These are phyloP conservation scores for Dreissena rostriformis DNA, from an alignment of 1,140 invertebrate genomes.

Conservation along the genomic window DNA sequence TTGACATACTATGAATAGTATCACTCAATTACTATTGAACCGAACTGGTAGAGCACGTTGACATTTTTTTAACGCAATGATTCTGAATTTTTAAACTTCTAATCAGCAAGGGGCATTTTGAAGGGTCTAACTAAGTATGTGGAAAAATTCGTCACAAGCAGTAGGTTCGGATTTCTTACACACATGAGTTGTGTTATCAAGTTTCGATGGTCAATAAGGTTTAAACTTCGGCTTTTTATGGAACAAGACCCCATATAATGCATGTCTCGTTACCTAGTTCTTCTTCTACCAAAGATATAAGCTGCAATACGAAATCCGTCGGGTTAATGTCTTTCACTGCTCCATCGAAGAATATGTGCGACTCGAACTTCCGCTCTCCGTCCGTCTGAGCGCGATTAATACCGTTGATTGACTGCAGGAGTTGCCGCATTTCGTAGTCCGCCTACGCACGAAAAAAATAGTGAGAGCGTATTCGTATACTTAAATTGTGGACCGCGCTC, in stretches of 20 bases:
- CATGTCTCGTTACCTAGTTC: conserved; percentile 62
- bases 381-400: conserved; percentile 62
- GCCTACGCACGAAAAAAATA: not conserved
- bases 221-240: not conserved
- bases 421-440: conserved; percentile 73
- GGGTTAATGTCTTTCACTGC: conserved; percentile 64
- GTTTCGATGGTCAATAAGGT: not conserved
- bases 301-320: conserved; percentile 70
- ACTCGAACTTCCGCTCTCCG: conserved; percentile 65
- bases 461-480: not conserved
- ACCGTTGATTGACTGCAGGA: conserved; percentile 66
- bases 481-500: not conserved
- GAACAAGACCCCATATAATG: not conserved
- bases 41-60: too few species aligned
- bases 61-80: too few species aligned
- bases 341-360: conserved; percentile 74
- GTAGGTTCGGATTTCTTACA: not conserved
- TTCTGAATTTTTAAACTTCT: not conserved
- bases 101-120: not conserved
- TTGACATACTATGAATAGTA: too few species aligned
- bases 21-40: too few species aligned
- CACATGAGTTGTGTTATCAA: too few species aligned
- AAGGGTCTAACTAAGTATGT: not conserved
- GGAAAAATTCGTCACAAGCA: too few species aligned
- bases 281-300: conserved; percentile 64